Conservation (phyloP, 2,113 vertebrate genomes). For the Saccopteryx bilineata region DNA sequence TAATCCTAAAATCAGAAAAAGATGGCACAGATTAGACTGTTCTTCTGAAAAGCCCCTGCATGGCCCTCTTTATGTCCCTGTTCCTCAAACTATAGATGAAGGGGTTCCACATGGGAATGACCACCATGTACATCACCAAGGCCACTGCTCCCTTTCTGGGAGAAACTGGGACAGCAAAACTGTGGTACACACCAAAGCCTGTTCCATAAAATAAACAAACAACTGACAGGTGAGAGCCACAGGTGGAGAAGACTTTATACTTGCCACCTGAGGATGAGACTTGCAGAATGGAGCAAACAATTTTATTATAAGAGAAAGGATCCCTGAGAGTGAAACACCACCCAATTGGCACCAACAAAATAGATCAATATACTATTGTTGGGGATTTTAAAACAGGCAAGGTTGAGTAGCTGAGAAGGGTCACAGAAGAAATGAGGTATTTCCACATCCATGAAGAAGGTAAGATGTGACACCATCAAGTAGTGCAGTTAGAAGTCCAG, state of each 20-base stretch:
- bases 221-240: no score
- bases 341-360: background rate
- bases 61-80: no score
- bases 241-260: no score
- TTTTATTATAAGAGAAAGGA: background rate
- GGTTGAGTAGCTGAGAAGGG: background rate
- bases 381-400: background rate
- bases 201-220: no score
- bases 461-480: background rate
- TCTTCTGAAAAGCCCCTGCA: background rate
- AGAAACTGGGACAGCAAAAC: no score
- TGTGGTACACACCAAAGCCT: no score
- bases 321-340: background rate
- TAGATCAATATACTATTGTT: background rate
- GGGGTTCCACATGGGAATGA: background rate
- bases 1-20: no score
- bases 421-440: constrained; percentile 64
- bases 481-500: background rate
- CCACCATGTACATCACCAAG: background rate
- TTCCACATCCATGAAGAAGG: constrained; percentile 31
- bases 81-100: background rate
- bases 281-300: no score
- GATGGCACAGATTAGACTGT: background rate
- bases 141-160: background rate
- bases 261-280: no score